Evolutionary conservation across 1,140 invertebrate species (phyloP), one percentile per base, ranked within the genome.

Genomic region (Dendrolimus kikuchii): DNA sequence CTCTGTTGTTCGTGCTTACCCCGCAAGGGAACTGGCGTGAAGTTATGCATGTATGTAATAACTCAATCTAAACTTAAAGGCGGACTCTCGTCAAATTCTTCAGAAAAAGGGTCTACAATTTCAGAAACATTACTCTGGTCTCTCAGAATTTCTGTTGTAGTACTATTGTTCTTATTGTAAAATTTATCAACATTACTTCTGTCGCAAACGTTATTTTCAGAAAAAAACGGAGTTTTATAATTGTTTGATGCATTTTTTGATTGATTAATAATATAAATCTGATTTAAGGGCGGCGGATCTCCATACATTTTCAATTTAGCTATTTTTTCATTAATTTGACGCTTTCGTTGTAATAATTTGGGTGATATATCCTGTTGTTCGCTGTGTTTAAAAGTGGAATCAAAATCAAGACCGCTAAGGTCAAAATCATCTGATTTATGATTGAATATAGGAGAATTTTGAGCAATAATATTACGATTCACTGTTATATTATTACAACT

Each of bases 281-380:
- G 59, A 46, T 68, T 73, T 37, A 87, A 66, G 8, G 78, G 77
- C 3, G 86, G 85, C 6, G 86, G 82, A 66, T 88, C 86, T 0
- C 84, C 85, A 39, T 86, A 86, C 63, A 74, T 77, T 76, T 77
- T 77, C 56, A 87, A 56, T 68, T 66, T 80, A 5, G 74, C 68
- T 37, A 87, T 84, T 66, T 72, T 85, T 53, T 75, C 69, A 38
- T 80, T 73, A 0, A 83, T 60, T 49, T 66, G 60, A 36, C 66
- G 71, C 50, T 82, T 83, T 46, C 76, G 68, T 46, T 66, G 9
- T 46, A 79, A 54, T 5, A 51, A 10, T 55, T 63, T 59, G 9
- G 72, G 69, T 0, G 74, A 74, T 23, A 74, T 6, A 5, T 77
- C 64, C 58, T 75, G 66, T 59, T 74, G 67, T 7, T 77, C 70